phyloP scores from a whole-genome alignment of 2,888 invertebrate species.

The Aplocera efformata region DNA sequence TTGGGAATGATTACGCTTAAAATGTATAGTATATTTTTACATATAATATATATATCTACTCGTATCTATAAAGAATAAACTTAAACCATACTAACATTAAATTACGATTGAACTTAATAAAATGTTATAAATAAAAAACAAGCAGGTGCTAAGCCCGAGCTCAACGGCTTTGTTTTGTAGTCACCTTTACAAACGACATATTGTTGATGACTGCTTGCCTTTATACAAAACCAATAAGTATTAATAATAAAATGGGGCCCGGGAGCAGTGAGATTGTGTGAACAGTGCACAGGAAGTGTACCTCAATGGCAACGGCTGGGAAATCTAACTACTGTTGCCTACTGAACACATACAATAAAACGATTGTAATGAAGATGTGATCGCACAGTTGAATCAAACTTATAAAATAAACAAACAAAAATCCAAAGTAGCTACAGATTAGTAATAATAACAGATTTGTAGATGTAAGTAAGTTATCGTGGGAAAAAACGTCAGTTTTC shows the following conservation, averaged over 20 bases:
- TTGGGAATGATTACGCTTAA: conserved; percentile 1
- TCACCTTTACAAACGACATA: conserved; percentile 76
- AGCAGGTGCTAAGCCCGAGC: conserved; percentile 69
- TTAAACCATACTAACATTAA: neutral
- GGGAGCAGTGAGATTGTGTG: conserved; percentile 62
- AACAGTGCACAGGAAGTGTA: conserved; percentile 70
- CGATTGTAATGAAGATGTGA: conserved; percentile 9
- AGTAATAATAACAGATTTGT: conserved; percentile 53
- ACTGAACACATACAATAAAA: conserved; percentile 17
- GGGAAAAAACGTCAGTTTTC: conserved; percentile 68
- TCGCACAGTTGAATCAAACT: conserved; percentile 4
- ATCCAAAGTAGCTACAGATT: conserved; percentile 26
- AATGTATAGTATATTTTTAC: too few species aligned
- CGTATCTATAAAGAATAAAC: too few species aligned
- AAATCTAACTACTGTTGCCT: conserved; percentile 27
- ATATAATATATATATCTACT: too few species aligned
- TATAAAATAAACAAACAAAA: conserved; percentile 12
- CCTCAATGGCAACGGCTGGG: conserved; percentile 52
- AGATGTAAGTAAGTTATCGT: conserved; percentile 60
- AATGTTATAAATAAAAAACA: conserved; percentile 40
- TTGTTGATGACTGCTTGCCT: conserved; percentile 72
- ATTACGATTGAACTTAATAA: conserved; percentile 6
- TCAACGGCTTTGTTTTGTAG: conserved; percentile 76
- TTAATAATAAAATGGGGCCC: conserved; percentile 72
- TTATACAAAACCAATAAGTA: conserved; percentile 74